phyloP scores from a whole-genome alignment of 1,140 invertebrate species.

The Lasioglossum baleicum region DNA sequence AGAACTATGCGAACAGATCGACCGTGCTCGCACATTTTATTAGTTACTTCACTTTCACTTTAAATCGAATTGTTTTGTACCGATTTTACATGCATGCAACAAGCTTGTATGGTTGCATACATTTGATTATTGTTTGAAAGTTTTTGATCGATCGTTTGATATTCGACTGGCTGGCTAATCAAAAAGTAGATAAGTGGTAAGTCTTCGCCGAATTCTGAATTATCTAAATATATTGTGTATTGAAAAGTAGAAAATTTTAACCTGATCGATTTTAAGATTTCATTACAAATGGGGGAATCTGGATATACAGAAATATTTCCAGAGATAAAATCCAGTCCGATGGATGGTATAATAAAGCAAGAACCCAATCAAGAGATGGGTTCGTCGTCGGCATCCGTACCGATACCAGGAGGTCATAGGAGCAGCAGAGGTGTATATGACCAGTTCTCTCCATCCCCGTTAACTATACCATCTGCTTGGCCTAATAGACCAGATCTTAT shows the following conservation, averaged over 20 bases:
- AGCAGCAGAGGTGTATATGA: conserved; percentile 70
- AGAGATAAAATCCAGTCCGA: conserved; percentile 58
- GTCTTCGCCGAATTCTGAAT: background rate
- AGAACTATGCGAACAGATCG: conserved; percentile 10
- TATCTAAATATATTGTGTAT: background rate
- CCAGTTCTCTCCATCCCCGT: conserved; percentile 77
- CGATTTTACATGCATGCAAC: background rate
- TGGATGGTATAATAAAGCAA: conserved; percentile 71
- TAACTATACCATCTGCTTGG: conserved; percentile 70
- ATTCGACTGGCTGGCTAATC: background rate
- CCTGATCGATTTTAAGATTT: background rate
- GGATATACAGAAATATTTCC: conserved; percentile 39
- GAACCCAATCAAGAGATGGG: conserved; percentile 70
- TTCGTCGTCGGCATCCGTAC: conserved; percentile 75
- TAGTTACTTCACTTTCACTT: conserved; percentile 1
- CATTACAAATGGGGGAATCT: conserved; percentile 41
- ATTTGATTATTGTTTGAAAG: background rate
- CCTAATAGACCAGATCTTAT: conserved; percentile 66
- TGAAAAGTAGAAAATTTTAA: background rate
- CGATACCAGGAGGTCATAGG: conserved; percentile 76
- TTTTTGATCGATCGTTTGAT: background rate
- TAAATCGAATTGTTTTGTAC: background rate
- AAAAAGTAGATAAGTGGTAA: conserved; percentile 2
- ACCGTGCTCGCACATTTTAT: background rate
- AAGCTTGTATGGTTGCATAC: background rate